phyloP scores from a whole-genome alignment of 2,797 vertebrate species.

The Clarias fuscus region DNA sequence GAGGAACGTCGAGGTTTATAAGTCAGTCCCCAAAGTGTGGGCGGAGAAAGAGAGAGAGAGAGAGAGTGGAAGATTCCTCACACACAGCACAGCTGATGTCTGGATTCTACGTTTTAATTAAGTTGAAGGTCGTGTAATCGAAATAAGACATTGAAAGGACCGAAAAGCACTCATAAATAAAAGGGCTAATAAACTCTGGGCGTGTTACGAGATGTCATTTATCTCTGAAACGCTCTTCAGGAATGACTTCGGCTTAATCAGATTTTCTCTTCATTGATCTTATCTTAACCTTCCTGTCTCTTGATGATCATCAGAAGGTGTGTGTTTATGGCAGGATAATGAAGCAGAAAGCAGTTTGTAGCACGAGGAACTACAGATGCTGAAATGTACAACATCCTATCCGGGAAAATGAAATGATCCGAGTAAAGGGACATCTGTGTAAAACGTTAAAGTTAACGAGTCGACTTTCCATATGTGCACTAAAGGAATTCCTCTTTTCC shows the following conservation, averaged over 20 bases:
- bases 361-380: neutral
- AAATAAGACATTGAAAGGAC: neutral
- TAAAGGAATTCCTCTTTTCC: neutral
- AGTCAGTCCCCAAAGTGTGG: constrained; percentile 14
- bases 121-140: neutral
- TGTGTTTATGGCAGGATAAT: neutral
- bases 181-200: neutral
- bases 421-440: neutral
- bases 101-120: neutral
- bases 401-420: neutral
- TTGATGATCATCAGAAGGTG: neutral
- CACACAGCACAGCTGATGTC: neutral
- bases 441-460: neutral
- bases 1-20: constrained; percentile 21
- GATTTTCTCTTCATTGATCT: neutral
- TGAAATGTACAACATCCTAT: neutral
- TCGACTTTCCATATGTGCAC: neutral
- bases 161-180: neutral
- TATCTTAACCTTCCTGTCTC: neutral
- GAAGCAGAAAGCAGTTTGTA: neutral
- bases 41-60: constrained; percentile 18
- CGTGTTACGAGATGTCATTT: neutral
- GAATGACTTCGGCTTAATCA: neutral
- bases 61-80: neutral
- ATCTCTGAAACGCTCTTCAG: too few species aligned